Base-by-base conservation (phyloP, 2,888 invertebrate species). In the Apoda limacodes region DNA sequence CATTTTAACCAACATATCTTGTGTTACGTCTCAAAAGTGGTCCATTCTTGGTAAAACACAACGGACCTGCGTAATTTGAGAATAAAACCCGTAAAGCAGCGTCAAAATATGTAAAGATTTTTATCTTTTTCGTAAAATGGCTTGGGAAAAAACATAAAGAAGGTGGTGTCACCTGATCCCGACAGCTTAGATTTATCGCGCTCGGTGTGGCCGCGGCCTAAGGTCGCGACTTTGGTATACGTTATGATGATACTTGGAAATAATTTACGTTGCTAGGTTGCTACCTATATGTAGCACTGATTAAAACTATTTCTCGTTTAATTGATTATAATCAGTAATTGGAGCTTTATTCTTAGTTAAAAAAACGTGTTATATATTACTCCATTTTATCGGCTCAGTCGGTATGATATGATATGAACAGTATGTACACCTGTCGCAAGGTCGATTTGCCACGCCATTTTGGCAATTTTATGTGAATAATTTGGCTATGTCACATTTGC, bases 61-160 rank as follows among this genome's bases (percentile, higher is more conserved):
- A 75, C 71, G 69, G 63, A 60, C 55, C 60, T 60, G 69, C 60
- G 80, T 80, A 80, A 80, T 80, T 80, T 74, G 76, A 80, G 76
- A 80, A 70, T 74, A 58, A 71, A 56, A 60, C 55, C 61, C 60
- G 68, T 69, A 74, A 74, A 74, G 67, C 76, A 69, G 72, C 72
- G 74, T 80, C 78, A 78, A 80, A 80, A 80, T 80, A 80, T 81
- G 82, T 81, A 75, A 72, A 81, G 81, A 82, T 82, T 70, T 66
- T 76, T 78, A 81, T 82, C 82, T 76, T 78, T 78, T 56, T 76
- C 71, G 75, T 81, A 80, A 81, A 82, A 81, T 65, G 70, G 80
- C 75, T 75, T 81, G 81, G 78, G 82, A 82, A 82, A 81, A 82
- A 81, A 82, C 82, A 82, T 82, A 82, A 82, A 82, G 80, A 78